Evolutionary conservation across 2,888 invertebrate genomes (phyloP), one percentile per base, ranked within the genome.

Genomic region (Tiliacea citrago): DNA sequence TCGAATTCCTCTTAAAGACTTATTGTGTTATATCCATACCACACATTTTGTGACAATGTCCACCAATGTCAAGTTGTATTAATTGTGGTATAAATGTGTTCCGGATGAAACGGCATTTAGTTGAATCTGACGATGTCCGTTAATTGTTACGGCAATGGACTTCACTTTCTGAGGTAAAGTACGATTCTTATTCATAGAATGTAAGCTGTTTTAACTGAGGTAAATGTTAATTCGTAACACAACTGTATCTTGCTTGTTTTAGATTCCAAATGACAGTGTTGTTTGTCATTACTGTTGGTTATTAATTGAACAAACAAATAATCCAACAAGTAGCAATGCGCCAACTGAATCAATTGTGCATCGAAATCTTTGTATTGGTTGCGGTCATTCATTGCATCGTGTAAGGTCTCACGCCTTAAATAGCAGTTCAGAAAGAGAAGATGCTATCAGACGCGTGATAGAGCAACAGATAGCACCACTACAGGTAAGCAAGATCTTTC

Each of bases 211-310:
- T 67, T 67, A 67, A 55, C 45, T 68, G 45, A 45, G n/a, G n/a
- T n/a, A n/a, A n/a, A n/a, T n/a, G n/a, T n/a, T n/a, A n/a, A n/a
- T n/a, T n/a, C n/a, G n/a, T n/a, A n/a, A n/a, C n/a, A n/a, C n/a
- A n/a, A n/a, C n/a, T n/a, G n/a, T n/a, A n/a, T n/a, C n/a, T n/a
- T n/a, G n/a, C n/a, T n/a, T n/a, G n/a, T n/a, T n/a, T n/a, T n/a
- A n/a, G n/a, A n/a, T n/a, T n/a, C n/a, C 68, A 21, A 68, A 57
- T 57, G 57, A 29, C 57, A 68, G 68, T 68, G 45, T 57, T 70
- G 62, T 62, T 62, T 62, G 53, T 70, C 51, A 70, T 70, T 1
- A 70, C 62, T 70, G 68, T 57, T 68, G 68, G 67, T 10, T 42
- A 67, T 2, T 67, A 55, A 67, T 55, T 67, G 55, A 55, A 67